Conservation (phyloP, 2,113 vertebrate genomes). For the Misgurnus mizolepis region DNA sequence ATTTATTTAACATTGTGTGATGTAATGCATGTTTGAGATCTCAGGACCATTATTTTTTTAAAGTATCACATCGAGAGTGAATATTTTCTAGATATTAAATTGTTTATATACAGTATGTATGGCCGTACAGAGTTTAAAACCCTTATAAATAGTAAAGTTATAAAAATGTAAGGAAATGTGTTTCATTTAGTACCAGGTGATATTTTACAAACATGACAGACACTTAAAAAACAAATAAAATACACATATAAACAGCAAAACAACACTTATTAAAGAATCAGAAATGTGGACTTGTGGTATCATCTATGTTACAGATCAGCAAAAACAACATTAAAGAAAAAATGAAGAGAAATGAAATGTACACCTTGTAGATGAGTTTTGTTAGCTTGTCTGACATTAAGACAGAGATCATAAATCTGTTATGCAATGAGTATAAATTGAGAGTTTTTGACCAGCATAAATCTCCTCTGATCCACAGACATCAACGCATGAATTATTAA, state of each 20-base stretch:
- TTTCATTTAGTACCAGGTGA: not conserved
- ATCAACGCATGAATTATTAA: not conserved
- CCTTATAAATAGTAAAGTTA: constrained; percentile 11
- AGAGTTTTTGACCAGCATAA: constrained; percentile 5
- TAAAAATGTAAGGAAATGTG: not conserved
- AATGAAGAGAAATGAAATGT: not conserved
- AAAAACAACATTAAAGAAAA: not conserved
- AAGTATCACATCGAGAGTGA: too few relatives aligned
- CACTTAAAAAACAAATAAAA: not conserved
- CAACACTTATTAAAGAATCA: not conserved
- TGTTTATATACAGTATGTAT: too few relatives aligned
- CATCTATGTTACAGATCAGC: not conserved
- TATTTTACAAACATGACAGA: not conserved
- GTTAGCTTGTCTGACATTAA: too few relatives aligned
- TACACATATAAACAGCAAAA: not conserved
- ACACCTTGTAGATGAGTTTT: not conserved
- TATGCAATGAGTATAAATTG: not conserved
- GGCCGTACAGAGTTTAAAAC: too few relatives aligned
- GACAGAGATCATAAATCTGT: not conserved
- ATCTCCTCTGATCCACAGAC: not conserved
- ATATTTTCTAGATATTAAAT: not conserved
- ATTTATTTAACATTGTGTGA: not conserved
- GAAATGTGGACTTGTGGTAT: not conserved
- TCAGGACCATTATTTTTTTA: not conserved
- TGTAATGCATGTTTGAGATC: not conserved